phyloP scores from a whole-genome alignment of 2,797 vertebrate genomes.

The Diceros bicornis region DNA sequence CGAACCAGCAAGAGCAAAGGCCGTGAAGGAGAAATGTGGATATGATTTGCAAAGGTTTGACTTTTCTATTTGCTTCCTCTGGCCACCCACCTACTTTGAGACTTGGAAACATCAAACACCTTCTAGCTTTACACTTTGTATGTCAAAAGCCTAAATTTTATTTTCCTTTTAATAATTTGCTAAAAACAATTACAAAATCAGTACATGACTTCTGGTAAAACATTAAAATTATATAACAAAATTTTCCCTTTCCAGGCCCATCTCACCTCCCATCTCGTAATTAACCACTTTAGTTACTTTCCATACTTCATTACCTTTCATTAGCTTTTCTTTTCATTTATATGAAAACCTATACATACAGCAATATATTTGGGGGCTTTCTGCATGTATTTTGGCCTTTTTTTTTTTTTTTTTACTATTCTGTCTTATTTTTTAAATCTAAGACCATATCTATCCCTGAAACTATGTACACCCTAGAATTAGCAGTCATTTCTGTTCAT shows the following conservation, averaged over 20 bases:
- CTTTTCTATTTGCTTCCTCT: background rate
- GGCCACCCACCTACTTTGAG: background rate
- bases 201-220: background rate
- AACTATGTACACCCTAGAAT: background rate
- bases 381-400: background rate
- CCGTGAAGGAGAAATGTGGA: accelerated
- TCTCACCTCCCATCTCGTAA: background rate
- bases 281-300: background rate
- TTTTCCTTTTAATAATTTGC: background rate
- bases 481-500: background rate
- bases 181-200: background rate
- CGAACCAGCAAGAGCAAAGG: accelerated
- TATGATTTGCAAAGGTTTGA: background rate
- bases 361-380: background rate
- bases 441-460: background rate
- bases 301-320: background rate
- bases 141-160: background rate
- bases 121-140: background rate
- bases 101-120: background rate
- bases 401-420: background rate
- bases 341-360: background rate
- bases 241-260: too few relatives aligned
- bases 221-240: background rate
- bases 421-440: background rate
- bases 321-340: background rate